Base-by-base conservation (phyloP, 2,113 vertebrate species). In the Hippolais icterina region DNA sequence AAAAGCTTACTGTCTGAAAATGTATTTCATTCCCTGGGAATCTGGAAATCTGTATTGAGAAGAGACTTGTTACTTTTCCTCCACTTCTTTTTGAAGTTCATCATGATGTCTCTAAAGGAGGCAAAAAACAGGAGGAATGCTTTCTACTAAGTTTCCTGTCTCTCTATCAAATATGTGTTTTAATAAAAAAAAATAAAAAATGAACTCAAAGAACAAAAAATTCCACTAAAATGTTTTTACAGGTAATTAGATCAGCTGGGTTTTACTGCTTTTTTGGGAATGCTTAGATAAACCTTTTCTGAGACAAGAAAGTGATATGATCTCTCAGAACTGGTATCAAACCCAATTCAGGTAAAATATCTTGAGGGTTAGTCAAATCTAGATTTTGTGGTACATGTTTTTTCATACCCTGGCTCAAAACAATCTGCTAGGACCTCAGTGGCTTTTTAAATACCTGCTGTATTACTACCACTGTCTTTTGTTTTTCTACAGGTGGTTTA, bases 401-500 rank as follows among this genome's bases (percentile, higher is more conserved):
- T 65, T 65, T 81, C 11, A 60, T 64, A 33, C 2, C 7, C 21
- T 6, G 13, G 20, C 24, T 49, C 44, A 69, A 60, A 87, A 11
- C 12, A 50, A 68, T 52, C 27, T 66, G 17, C 14, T 76, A 69
- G 37, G 44, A 57, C 16, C 6, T 57, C n/a, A 69, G 2, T 57
- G 28, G 28, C 22, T 82, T 84, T 81, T 76, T 3, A 65, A 74
- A 76, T 41, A 57, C 6, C 5, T 44, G 4, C n/a, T 87, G 11
- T 19, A 59, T 31, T 71, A 46, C 16, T 64, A 13, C 86, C 64
- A n/a, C 9, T 27, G 10, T 63, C 2, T 85, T 86, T 87, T 79
- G 19, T 39, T 68, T 66, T 92, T 82, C 85, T 95, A 75, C 85
- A 99, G 99, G 99, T 97, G 99, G 99, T 60, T 95, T 98, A 94